Conservation (phyloP, 2,113 vertebrate genomes). For the Vulpes vulpes region DNA sequence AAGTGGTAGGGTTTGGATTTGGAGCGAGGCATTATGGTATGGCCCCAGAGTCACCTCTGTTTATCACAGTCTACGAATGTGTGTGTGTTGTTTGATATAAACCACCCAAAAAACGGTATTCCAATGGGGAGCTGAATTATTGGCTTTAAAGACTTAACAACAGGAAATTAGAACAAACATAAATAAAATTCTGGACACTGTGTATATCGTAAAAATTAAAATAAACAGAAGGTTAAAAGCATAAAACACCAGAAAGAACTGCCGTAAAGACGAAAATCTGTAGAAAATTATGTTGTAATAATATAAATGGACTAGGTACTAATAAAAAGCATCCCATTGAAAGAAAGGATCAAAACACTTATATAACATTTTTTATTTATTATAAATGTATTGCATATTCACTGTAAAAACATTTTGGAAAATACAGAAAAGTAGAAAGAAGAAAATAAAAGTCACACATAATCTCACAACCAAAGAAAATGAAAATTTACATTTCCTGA, state of each 20-base stretch:
- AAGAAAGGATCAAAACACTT: conserved; percentile 54
- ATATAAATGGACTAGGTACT: conserved; percentile 24
- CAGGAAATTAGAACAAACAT: conserved; percentile 16
- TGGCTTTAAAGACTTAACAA: conserved; percentile 49
- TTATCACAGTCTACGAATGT: conserved; percentile 23
- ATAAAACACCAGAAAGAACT: conserved; percentile 56
- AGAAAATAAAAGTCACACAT: conserved; percentile 50
- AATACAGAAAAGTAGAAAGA: conserved; percentile 26
- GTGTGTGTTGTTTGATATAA: conserved; percentile 42
- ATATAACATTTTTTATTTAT: conserved; percentile 47
- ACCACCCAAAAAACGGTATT: conserved; percentile 52
- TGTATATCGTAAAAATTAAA: conserved; percentile 47
- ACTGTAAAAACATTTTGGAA: conserved; percentile 12
- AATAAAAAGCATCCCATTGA: conserved; percentile 52
- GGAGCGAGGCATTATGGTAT: neutral
- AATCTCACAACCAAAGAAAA: conserved; percentile 57
- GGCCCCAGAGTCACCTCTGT: conserved; percentile 4
- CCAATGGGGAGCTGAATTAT: neutral
- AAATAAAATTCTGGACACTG: conserved; percentile 33
- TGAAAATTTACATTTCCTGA: conserved; percentile 58
- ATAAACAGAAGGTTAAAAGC: conserved; percentile 57
- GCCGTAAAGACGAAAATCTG: conserved; percentile 6
- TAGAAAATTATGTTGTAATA: conserved; percentile 23
- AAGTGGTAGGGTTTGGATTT: neutral
- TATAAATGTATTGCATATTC: conserved; percentile 21